Conservation (phyloP, 2,113 vertebrate genomes). For the Alouatta palliata region DNA sequence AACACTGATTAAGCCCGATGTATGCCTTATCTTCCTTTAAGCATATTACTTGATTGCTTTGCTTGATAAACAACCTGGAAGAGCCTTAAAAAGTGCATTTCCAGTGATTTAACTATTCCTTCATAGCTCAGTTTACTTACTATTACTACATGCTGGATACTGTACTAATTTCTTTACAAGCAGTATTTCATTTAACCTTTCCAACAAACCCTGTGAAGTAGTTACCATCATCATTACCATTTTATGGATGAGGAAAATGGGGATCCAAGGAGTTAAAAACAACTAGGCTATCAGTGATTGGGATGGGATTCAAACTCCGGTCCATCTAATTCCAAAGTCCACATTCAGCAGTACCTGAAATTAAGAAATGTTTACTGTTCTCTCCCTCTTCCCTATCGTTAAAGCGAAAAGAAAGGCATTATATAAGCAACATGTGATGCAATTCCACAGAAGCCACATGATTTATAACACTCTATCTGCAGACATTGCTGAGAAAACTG, state of each 20-base stretch:
- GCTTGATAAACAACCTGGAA: neutral
- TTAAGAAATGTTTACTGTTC: neutral
- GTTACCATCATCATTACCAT: neutral
- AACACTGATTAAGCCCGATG: too few species aligned
- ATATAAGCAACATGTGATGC: neutral
- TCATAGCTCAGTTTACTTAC: neutral
- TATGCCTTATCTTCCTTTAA: neutral
- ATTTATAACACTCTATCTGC: neutral
- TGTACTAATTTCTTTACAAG: neutral
- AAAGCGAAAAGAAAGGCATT: neutral
- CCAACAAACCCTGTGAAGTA: neutral
- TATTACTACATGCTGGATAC: neutral
- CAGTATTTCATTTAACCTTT: neutral
- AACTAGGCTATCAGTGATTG: neutral
- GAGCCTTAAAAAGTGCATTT: neutral
- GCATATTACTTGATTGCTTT: neutral
- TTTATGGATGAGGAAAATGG: neutral
- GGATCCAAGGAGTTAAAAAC: neutral
- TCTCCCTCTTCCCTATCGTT: neutral
- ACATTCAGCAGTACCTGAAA: neutral
- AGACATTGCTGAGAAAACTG: neutral
- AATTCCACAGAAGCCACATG: neutral
- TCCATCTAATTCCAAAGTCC: neutral
- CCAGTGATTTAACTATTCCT: neutral
- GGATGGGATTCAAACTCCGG: neutral